Evolutionary conservation across 2,888 invertebrate genomes (phyloP).

Genomic region (Mesochorus sp.): DNA sequence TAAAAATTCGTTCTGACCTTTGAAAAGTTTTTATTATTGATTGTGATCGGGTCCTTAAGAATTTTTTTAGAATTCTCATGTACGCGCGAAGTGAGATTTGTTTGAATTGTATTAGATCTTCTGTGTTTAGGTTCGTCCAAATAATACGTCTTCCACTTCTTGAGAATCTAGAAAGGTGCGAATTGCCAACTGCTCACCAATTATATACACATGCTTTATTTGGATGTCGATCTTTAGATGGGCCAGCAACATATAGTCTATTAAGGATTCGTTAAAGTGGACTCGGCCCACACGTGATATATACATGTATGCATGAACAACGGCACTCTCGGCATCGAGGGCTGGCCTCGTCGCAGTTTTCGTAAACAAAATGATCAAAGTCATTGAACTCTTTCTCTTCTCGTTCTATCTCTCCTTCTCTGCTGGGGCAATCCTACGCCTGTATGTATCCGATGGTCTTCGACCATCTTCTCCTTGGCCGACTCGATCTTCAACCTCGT

Average conservation of each 20-base stretch:
- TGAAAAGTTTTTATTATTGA: no score
- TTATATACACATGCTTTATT: no score
- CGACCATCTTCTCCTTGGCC: slow-evolving; percentile 26
- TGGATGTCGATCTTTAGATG: neutral
- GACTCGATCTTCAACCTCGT: slow-evolving; percentile 37
- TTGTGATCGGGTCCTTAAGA: no score
- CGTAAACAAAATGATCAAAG: slow-evolving; percentile 73
- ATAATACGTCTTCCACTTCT: no score
- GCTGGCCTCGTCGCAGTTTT: slow-evolving; percentile 58
- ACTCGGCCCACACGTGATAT: slow-evolving; percentile 40
- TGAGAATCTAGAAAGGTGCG: no score
- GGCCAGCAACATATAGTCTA: neutral
- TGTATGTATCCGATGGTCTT: slow-evolving; percentile 13
- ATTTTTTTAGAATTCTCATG: no score
- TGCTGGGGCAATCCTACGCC: neutral
- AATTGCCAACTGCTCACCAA: no score
- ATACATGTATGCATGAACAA: neutral
- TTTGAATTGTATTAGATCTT: no score
- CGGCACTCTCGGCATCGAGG: slow-evolving; percentile 23
- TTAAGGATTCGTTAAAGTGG: slow-evolving; percentile 32
- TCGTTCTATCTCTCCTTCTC: slow-evolving; percentile 13
- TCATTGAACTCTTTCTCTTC: slow-evolving; percentile 67
- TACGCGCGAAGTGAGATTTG: no score
- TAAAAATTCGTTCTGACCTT: no score
- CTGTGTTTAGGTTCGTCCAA: no score